Conservation (phyloP, 2,797 vertebrate species). For the Pseudochirops corinnae region DNA sequence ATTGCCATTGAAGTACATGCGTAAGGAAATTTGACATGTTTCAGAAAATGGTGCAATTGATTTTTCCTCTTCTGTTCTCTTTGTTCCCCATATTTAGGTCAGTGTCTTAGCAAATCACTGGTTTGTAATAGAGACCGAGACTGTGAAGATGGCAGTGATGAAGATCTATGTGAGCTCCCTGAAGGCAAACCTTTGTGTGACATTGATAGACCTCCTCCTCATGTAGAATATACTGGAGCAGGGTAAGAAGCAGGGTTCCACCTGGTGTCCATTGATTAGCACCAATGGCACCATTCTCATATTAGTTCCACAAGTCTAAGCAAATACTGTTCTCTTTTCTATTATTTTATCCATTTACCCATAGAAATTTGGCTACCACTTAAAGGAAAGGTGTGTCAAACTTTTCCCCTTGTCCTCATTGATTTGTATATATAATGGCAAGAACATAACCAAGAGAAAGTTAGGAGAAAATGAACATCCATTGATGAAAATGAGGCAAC, state of each 20-base stretch:
- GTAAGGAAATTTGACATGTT: background rate
- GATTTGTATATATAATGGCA: background rate
- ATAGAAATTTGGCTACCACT: conserved; percentile 41
- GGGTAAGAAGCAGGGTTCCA: conserved; percentile 86
- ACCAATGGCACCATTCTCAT: conserved; percentile 12
- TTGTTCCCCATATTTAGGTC: conserved; percentile 82
- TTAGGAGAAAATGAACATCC: background rate
- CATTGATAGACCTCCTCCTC: conserved; percentile 89
- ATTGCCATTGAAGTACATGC: background rate
- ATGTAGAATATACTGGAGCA: conserved; percentile 91
- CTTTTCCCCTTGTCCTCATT: background rate
- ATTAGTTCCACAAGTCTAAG: conserved; percentile 5
- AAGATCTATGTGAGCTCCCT: conserved; percentile 86
- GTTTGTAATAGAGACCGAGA: conserved; percentile 97
- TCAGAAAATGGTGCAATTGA: background rate
- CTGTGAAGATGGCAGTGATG: conserved; percentile 94
- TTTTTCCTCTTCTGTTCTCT: conserved; percentile 7
- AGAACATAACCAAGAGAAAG: background rate
- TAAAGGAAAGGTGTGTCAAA: background rate
- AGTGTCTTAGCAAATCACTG: conserved; percentile 91
- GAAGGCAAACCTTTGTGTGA: conserved; percentile 86
- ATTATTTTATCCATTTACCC: background rate
- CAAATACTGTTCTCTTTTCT: conserved; percentile 14
- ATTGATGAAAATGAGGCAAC: background rate
- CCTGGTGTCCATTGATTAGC: background rate